phyloP scores from a whole-genome alignment of 2,113 vertebrate species.

The Cheilinus undulatus region DNA sequence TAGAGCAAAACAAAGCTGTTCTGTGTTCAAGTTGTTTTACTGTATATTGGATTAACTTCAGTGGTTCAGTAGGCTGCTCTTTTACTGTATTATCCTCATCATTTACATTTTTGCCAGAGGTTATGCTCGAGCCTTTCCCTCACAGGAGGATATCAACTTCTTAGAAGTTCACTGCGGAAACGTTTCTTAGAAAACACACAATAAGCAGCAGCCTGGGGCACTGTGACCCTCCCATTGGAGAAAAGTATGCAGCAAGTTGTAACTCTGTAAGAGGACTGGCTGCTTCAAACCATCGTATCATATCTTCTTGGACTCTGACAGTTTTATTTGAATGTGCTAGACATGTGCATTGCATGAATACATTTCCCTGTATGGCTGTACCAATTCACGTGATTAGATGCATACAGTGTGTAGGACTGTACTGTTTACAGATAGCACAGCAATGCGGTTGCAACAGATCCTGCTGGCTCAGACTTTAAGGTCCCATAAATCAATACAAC shows the following conservation, averaged over 20 bases:
- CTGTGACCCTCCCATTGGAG: slow-evolving; percentile 25
- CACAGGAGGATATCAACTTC: slow-evolving; percentile 8
- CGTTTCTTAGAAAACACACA: slow-evolving; percentile 46
- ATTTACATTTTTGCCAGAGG: neutral
- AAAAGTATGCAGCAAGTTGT: slow-evolving; percentile 51
- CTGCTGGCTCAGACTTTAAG: neutral
- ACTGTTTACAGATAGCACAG: slow-evolving; percentile 15
- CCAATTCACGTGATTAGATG: neutral
- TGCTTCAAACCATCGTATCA: neutral
- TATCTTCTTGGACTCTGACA: slow-evolving; percentile 3
- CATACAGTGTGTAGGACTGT: neutral
- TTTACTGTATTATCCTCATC: neutral
- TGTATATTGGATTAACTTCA: neutral
- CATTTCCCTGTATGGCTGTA: neutral
- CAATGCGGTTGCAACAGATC: slow-evolving; percentile 10
- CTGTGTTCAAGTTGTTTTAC: neutral
- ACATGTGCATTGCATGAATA: slow-evolving; percentile 1
- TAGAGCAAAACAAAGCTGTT: slow-evolving; percentile 36
- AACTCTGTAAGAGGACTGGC: slow-evolving; percentile 38
- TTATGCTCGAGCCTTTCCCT: neutral
- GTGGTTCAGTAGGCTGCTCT: fast-evolving
- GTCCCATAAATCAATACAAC: neutral
- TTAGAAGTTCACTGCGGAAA: slow-evolving; percentile 37
- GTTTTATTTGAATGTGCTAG: slow-evolving; percentile 3
- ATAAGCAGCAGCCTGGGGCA: slow-evolving; percentile 6